Percentiles rank a stretch among this genome's conserved stretches.
Evolutionary conservation across 2,888 invertebrate genomes (phyloP).

Genomic region (Subacronicta megacephala): DNA sequence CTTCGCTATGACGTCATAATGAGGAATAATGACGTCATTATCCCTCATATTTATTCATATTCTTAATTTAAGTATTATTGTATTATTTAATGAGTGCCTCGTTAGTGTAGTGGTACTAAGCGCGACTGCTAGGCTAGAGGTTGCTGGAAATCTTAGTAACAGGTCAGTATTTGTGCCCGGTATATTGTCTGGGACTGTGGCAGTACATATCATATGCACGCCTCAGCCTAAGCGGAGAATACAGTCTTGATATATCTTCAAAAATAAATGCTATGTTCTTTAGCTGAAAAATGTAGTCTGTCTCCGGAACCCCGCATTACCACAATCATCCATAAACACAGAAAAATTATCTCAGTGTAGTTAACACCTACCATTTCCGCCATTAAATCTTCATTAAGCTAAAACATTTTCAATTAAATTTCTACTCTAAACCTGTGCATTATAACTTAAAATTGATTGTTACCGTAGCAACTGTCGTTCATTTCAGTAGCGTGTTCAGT

Average conservation of each 20-base stretch:
- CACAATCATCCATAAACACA: conserved; percentile 2
- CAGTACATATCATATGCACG: too few species aligned
- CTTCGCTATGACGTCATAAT: too few species aligned
- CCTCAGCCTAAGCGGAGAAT: too few species aligned
- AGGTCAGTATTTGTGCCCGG: too few species aligned
- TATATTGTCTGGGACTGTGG: too few species aligned
- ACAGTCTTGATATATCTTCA: not conserved
- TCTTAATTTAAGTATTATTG: too few species aligned
- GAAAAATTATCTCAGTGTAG: not conserved
- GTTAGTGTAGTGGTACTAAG: too few species aligned
- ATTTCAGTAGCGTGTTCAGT: conserved; percentile 44
- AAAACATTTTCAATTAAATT: conserved; percentile 1
- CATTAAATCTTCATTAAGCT: conserved; percentile 3
- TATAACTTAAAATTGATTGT: conserved; percentile 7
- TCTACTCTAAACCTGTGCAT: not conserved
- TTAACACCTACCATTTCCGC: conserved; percentile 11
- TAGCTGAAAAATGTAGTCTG: not conserved
- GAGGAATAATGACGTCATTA: too few species aligned
- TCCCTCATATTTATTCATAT: too few species aligned
- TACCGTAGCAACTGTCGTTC: conserved; percentile 10
- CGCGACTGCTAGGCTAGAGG: too few species aligned
- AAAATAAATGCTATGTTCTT: not conserved
- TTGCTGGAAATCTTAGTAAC: too few species aligned
- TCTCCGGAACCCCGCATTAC: not conserved
- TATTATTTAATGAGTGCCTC: too few species aligned